phyloP scores from a whole-genome alignment of 2,113 vertebrate species.

The Sander lucioperca region DNA sequence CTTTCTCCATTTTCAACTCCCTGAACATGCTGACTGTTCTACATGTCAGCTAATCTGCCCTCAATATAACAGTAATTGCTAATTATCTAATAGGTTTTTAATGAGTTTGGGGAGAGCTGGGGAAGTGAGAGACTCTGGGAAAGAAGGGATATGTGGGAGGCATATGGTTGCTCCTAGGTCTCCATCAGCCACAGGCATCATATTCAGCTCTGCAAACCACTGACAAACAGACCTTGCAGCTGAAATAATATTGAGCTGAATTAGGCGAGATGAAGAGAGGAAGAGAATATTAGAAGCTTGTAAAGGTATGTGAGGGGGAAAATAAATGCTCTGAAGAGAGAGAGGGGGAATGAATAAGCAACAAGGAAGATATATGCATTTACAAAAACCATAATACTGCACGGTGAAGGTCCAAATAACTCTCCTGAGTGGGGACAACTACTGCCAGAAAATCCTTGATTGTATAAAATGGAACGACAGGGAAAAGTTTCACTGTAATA shows the following conservation, averaged over 20 bases:
- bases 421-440: slow-evolving; percentile 5
- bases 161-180: slow-evolving; percentile 44
- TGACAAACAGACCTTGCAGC: slow-evolving; percentile 35
- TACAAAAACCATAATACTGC: background rate
- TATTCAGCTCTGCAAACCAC: slow-evolving; percentile 13
- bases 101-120: slow-evolving; percentile 81
- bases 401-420: slow-evolving; percentile 6
- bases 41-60: slow-evolving; percentile 84
- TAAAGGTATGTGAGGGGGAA: background rate
- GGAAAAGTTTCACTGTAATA: slow-evolving; percentile 28
- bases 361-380: slow-evolving; percentile 17
- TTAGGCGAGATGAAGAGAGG: slow-evolving; percentile 29
- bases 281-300: slow-evolving; percentile 20
- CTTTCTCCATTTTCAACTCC: slow-evolving; percentile 71
- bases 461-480: slow-evolving; percentile 22
- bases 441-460: slow-evolving; percentile 16
- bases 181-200: slow-evolving; percentile 31
- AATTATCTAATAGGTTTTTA: slow-evolving; percentile 84
- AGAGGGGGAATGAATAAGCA: slow-evolving; percentile 5
- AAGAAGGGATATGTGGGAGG: slow-evolving; percentile 37
- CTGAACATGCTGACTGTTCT: slow-evolving; percentile 74
- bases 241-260: slow-evolving; percentile 54
- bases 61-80: slow-evolving; percentile 83
- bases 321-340: background rate
- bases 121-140: slow-evolving; percentile 44